A percentile compares a stretch with the other conserved stretches of the same genome.
phyloP scores from a whole-genome alignment of 1,140 invertebrate species.

The Vollenhovia emeryi region DNA sequence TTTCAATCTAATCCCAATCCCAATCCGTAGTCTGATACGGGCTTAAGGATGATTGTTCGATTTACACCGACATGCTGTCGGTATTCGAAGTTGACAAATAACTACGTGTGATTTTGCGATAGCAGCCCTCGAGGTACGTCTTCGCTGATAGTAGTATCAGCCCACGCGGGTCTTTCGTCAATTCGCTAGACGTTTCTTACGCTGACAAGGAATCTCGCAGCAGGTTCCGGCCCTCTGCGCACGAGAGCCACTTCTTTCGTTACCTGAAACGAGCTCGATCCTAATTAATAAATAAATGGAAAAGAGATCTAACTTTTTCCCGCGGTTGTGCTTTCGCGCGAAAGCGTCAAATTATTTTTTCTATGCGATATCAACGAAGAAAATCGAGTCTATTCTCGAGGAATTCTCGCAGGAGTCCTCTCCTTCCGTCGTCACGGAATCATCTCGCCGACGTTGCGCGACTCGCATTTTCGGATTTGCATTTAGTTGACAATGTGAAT shows the following conservation, averaged over 20 bases:
- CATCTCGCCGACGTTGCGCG: slow-evolving; percentile 3
- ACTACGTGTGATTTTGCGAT: slow-evolving; percentile 29
- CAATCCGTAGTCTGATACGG: no score
- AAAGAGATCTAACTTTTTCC: background rate
- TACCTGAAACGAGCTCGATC: background rate
- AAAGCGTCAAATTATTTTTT: slow-evolving; percentile 3
- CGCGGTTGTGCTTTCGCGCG: background rate
- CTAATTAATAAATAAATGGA: background rate
- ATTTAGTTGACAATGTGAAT: slow-evolving; percentile 41
- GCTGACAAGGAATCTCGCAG: background rate
- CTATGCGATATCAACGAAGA: slow-evolving; percentile 36
- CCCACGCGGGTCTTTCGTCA: background rate
- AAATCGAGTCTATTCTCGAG: slow-evolving; percentile 30
- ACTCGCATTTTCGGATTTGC: slow-evolving; percentile 44
- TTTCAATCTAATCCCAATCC: no score
- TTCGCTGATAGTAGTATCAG: slow-evolving; percentile 26
- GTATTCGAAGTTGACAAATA: slow-evolving; percentile 30
- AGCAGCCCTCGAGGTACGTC: background rate
- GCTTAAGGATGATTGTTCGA: slow-evolving; percentile 34
- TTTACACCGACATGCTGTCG: slow-evolving; percentile 20
- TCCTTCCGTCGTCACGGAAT: background rate
- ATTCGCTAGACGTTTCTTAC: background rate
- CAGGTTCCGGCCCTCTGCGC: background rate
- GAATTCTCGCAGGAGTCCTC: background rate
- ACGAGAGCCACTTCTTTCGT: background rate